Evolutionary conservation across 64 coral and sea anemone genomes (phyloP), one percentile per base, ranked within the genome.

Genomic region (Porites lutea): DNA sequence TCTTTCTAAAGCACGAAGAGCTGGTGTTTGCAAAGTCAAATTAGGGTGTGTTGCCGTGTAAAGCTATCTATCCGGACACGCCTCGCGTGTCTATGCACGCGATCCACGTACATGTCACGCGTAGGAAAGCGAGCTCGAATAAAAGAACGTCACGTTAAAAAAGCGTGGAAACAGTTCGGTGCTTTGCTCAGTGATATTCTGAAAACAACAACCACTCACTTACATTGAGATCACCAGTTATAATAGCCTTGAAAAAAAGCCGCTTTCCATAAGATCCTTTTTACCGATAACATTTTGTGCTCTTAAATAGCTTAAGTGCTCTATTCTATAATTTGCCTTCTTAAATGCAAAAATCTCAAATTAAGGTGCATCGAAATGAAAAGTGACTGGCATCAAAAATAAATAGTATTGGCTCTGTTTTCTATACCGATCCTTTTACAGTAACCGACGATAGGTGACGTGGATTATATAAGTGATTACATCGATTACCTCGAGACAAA

Each of bases 81-180:
- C 75, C 75, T 78, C 75, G 18, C 75, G 75, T 18, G 75, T 54
- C 13, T 47, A 47, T 13, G 18, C 75, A 55, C 52, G 75, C 51
- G 6, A 27, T 21, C 75, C 75, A 78, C 75, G 75, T 52, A 55
- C 21, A 77, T 16, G 72, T 44, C 71, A 44, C 71, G 71, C 23
- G 20, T 2, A 8, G 51, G 50, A 55, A 58, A 7, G 9, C 10
- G 49, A 49, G 73, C 73, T 51, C 8, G 13, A 76, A 76, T 19
- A 52, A 53, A 3, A 12, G 13, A 12, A 65, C 62, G 62, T 16
- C 62, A 65, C 4, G 18, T 16, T 65, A 1, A 65, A 65, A 65
- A 65, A 15, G 16, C 9, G 23, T 16, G 1, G 3, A 16, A 71
- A 43, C 14, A 13, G 54, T 57, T 19, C 11, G 2, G 6, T 22